Conservation (phyloP, 2,113 vertebrate genomes). For the Nerophis ophidion region DNA sequence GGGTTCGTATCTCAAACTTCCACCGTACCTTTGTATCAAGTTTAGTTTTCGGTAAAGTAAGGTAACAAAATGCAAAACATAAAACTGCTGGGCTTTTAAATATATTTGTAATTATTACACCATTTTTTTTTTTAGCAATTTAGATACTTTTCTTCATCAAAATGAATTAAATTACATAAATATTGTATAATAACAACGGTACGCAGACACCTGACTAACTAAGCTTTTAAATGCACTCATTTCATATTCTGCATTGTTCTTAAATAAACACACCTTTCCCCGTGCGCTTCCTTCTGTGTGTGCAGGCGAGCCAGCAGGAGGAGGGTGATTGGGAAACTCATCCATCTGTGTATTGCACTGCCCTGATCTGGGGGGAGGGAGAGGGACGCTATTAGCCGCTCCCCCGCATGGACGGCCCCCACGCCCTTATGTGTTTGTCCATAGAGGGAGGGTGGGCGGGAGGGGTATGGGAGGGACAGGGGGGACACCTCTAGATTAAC, state of each 20-base stretch:
- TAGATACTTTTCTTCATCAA: too few relatives aligned
- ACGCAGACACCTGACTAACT: too few relatives aligned
- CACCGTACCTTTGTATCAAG: too few relatives aligned
- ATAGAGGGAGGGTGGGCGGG: constrained; percentile 71
- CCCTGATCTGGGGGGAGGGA: constrained; percentile 83
- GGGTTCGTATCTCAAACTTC: too few relatives aligned
- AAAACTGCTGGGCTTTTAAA: too few relatives aligned
- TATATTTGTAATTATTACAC: too few relatives aligned
- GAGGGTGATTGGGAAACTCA: constrained; percentile 83
- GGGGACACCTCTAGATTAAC: constrained; percentile 75
- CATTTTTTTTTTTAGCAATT: too few relatives aligned
- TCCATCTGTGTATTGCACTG: constrained; percentile 86
- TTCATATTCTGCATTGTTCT: neutral
- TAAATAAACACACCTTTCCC: neutral
- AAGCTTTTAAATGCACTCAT: neutral
- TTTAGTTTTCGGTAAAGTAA: too few relatives aligned
- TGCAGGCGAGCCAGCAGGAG: constrained; percentile 78
- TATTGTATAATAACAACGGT: too few relatives aligned
- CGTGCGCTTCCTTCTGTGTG: constrained; percentile 1
- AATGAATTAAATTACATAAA: too few relatives aligned
- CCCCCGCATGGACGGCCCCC: constrained; percentile 76
- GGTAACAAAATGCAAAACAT: too few relatives aligned
- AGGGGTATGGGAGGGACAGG: constrained; percentile 61
- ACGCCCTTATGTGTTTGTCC: constrained; percentile 77
- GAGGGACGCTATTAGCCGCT: constrained; percentile 73